A percentile compares a stretch with the other conserved stretches of the same genome.
Conservation (phyloP, 2,888 invertebrate species). For the Agrotis puta region DNA sequence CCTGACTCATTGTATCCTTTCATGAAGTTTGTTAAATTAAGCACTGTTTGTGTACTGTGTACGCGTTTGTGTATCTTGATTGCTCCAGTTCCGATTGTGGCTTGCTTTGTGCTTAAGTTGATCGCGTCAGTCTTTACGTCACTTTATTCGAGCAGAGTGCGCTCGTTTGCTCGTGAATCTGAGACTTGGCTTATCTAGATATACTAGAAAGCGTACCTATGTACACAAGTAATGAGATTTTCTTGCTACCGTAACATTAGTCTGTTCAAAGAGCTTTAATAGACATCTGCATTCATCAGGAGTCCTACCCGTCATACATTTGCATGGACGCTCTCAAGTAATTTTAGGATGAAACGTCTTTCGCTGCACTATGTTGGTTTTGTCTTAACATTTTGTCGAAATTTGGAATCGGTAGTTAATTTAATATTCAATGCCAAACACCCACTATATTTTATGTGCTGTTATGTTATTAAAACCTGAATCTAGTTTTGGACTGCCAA, state of each 20-base stretch:
- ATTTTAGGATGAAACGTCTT: conserved; percentile 22
- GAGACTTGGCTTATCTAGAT: conserved; percentile 74
- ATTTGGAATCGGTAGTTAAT: conserved; percentile 10
- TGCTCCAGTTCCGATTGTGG: conserved; percentile 71
- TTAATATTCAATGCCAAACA: conserved; percentile 44
- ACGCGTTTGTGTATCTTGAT: conserved; percentile 70
- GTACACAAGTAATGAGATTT: conserved; percentile 74
- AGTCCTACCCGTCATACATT: conserved; percentile 48
- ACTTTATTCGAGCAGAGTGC: conserved; percentile 70
- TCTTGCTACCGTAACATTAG: conserved; percentile 63
- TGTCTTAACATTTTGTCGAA: not conserved
- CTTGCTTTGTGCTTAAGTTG: conserved; percentile 73
- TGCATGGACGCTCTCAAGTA: conserved; percentile 34
- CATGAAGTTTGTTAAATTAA: conserved; percentile 65
- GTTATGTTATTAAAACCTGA: conserved; percentile 44
- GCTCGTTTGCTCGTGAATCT: conserved; percentile 71
- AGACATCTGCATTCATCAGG: conserved; percentile 63
- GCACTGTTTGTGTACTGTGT: conserved; percentile 67
- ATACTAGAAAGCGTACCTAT: conserved; percentile 67
- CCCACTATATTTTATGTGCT: conserved; percentile 27
- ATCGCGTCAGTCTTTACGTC: conserved; percentile 69
- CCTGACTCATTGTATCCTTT: conserved; percentile 62
- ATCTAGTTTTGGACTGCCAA: conserved; percentile 33
- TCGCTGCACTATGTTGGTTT: conserved; percentile 7
- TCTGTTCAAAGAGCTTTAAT: conserved; percentile 62